Percentiles rank a stretch among this genome's conserved stretches.
Conservation (phyloP, 2,888 invertebrate species). For the Maniola hyperantus region DNA sequence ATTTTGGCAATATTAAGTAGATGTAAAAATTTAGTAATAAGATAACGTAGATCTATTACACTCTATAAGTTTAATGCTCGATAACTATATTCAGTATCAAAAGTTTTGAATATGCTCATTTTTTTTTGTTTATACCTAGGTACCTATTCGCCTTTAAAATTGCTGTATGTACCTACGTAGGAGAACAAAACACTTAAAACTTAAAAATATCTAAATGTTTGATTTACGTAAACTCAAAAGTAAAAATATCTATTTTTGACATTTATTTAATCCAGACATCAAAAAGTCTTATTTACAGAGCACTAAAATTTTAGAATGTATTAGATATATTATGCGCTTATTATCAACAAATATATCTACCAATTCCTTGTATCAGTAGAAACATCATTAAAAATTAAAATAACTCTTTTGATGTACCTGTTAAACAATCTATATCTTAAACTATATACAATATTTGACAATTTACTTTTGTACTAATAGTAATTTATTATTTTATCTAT, state of each 20-base stretch:
- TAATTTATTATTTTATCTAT: conserved; percentile 5
- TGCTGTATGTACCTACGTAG: too few species aligned
- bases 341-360: not conserved
- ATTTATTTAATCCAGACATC: not conserved
- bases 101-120: not conserved
- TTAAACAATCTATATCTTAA: conserved; percentile 1
- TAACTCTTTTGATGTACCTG: conserved; percentile 4
- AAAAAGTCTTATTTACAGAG: not conserved
- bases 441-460: not conserved
- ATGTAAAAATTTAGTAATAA: conserved; percentile 30
- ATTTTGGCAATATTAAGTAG: conserved; percentile 36
- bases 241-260: not conserved
- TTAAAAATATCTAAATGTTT: too few species aligned
- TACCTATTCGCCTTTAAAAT: too few species aligned
- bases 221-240: not conserved
- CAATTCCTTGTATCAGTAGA: not conserved
- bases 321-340: conserved; percentile 4
- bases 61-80: conserved; percentile 9
- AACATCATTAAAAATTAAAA: not conserved
- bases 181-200: too few species aligned
- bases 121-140: too few species aligned
- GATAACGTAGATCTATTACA: conserved; percentile 18
- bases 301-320: conserved; percentile 14
- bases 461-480: conserved; percentile 6
- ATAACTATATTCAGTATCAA: not conserved